Evolutionary conservation across 1,140 invertebrate species (phyloP).

Genomic region (Cyclargus thomasi): DNA sequence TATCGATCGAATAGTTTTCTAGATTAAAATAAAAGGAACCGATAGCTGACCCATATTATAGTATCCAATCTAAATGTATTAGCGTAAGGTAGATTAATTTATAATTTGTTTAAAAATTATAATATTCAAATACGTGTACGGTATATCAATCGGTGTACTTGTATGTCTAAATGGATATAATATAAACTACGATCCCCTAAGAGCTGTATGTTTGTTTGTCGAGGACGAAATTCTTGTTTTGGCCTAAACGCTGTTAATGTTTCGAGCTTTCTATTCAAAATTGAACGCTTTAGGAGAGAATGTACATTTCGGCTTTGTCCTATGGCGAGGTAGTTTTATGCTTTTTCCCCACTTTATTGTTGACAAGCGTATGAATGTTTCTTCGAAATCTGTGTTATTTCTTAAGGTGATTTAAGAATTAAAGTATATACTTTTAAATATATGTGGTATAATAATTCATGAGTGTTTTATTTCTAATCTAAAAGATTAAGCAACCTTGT

Average conservation of each 20-base stretch:
- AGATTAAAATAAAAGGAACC: slow-evolving; percentile 17
- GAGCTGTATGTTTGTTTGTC: slow-evolving; percentile 12
- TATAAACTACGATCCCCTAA: slow-evolving; percentile 13
- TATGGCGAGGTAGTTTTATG: slow-evolving; percentile 6
- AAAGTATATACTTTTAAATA: slow-evolving; percentile 41
- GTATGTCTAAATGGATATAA: slow-evolving; percentile 21
- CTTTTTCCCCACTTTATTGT: slow-evolving; percentile 14
- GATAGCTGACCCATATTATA: slow-evolving; percentile 20
- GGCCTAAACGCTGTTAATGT: slow-evolving; percentile 13
- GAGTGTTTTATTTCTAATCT: slow-evolving; percentile 15
- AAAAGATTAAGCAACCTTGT: not conserved
- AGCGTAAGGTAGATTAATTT: slow-evolving; percentile 31
- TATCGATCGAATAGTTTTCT: slow-evolving; percentile 24
- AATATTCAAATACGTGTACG: slow-evolving; percentile 24
- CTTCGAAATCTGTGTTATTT: slow-evolving; percentile 36
- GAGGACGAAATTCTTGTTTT: slow-evolving; percentile 12
- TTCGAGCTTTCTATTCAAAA: slow-evolving; percentile 13
- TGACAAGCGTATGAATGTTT: slow-evolving; percentile 26
- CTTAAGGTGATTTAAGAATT: slow-evolving; percentile 36
- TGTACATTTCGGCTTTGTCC: slow-evolving; percentile 12
- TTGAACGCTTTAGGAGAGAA: not conserved
- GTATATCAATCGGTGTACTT: slow-evolving; percentile 22
- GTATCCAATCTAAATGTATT: slow-evolving; percentile 29
- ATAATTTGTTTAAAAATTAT: slow-evolving; percentile 26
- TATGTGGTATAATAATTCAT: slow-evolving; percentile 36